Evolutionary conservation across 2,113 vertebrate species (phyloP), one percentile per base, ranked within the genome.

Genomic region (Lophius piscatorius): DNA sequence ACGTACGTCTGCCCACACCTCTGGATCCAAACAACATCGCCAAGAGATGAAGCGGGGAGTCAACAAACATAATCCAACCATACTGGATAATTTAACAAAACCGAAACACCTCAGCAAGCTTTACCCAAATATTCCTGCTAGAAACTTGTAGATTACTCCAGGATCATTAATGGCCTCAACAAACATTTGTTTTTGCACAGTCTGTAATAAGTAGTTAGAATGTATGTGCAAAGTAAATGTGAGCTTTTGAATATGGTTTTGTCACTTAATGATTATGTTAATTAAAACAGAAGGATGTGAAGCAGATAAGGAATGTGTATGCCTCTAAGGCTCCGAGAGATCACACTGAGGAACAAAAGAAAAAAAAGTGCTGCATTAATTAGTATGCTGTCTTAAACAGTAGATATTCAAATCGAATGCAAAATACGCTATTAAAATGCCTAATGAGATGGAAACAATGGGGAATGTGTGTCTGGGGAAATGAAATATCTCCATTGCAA

Each of bases 331-430:
- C 61, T 52, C 29, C 2, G 45, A n/a, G 34, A 28, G 29, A 63
- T 42, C 34, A 23, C 12, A 21, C 18, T 40, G 38, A 24, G 29
- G 39, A 33, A 52, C 39, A 28, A 42, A 49, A 70, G 39, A 33
- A 52, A 44, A 28, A 42, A 49, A 70, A 29, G 51, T 13, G 48
- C n/a, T 6, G 9, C 51, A 71, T 78, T 50, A 45, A 71, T 78
- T 50, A 45, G 51, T 40, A 63, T 66, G 64, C 42, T 1, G 38
- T 45, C 44, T 63, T 22, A 51, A 33, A 23, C 22, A n/a, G 26
- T 33, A 9, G 1, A 44, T 50, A 71, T 62, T 68, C 46, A 65
- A 69, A 78, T 78, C 45, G 31, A 49, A 65, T 72, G 63, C 54
- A 46, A 51, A 64, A 38, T 48, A 45, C 45, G 41, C 40, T 67